phyloP scores from a whole-genome alignment of 1,140 invertebrate species.

The Trichoplusia ni region DNA sequence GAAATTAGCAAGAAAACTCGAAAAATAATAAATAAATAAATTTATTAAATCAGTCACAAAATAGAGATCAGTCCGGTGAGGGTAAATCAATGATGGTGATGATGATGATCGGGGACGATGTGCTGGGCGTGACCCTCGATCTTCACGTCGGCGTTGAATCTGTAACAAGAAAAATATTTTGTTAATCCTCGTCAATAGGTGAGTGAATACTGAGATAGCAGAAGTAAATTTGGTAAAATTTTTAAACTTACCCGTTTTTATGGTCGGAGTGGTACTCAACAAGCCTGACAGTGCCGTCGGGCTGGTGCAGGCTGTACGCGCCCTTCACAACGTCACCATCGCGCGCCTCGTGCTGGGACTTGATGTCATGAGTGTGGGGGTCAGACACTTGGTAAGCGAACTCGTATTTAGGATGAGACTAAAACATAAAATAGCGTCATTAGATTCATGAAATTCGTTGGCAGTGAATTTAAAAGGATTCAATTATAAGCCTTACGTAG shows the following conservation, averaged over 20 bases:
- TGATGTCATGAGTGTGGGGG: too few species aligned
- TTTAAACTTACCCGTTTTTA: slow-evolving; percentile 59
- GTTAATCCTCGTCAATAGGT: too few species aligned
- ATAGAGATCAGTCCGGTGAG: too few species aligned
- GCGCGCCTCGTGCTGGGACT: too few species aligned
- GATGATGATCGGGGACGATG: slow-evolving; percentile 43
- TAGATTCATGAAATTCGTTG: too few species aligned
- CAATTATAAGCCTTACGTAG: slow-evolving; percentile 23
- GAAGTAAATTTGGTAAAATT: neutral
- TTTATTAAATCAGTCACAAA: too few species aligned
- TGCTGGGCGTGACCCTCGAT: slow-evolving; percentile 46
- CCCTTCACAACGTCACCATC: slow-evolving; percentile 82
- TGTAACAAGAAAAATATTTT: slow-evolving; percentile 7
- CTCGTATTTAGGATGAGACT: slow-evolving; percentile 50
- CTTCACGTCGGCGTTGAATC: slow-evolving; percentile 59
- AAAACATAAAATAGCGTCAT: neutral
- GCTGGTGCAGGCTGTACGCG: slow-evolving; percentile 66
- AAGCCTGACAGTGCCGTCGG: slow-evolving; percentile 52
- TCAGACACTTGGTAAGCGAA: too few species aligned
- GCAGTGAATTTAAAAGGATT: too few species aligned
- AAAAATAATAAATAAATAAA: too few species aligned
- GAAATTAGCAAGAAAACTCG: too few species aligned
- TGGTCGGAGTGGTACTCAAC: slow-evolving; percentile 80
- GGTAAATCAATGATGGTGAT: neutral
- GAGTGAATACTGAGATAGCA: neutral